Evolutionary conservation across 1,140 invertebrate genomes (phyloP).

Genomic region (Tribolium madens): DNA sequence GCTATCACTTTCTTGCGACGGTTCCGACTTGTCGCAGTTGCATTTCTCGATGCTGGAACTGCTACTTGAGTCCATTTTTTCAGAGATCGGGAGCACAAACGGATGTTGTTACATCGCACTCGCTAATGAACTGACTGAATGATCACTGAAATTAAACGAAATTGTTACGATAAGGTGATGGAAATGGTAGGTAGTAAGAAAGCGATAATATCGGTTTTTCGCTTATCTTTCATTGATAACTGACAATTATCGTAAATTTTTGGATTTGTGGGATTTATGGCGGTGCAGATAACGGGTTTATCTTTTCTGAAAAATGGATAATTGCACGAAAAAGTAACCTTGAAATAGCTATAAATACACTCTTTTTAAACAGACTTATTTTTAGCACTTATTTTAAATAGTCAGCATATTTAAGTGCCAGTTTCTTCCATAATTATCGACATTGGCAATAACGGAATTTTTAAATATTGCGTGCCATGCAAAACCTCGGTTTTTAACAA

Average conservation of each 20-base stretch:
- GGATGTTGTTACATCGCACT: neutral
- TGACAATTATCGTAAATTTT: neutral
- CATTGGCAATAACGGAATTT: neutral
- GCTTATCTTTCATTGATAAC: constrained; percentile 22
- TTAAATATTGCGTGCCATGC: neutral
- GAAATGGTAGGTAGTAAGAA: neutral
- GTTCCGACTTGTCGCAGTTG: constrained; percentile 56
- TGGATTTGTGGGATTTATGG: constrained; percentile 5
- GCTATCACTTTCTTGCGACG: constrained; percentile 54
- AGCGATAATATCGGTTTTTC: neutral
- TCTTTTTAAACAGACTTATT: neutral
- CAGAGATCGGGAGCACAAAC: constrained; percentile 3
- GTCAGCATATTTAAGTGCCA: neutral
- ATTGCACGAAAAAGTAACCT: neutral
- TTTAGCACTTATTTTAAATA: neutral
- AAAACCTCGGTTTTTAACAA: too few species aligned
- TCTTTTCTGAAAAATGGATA: neutral
- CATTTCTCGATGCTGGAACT: constrained; percentile 55
- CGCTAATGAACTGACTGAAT: neutral
- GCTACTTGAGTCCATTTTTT: constrained; percentile 33
- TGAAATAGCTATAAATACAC: neutral
- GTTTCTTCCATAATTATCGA: neutral
- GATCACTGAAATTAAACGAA: neutral
- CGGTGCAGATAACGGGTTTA: neutral
- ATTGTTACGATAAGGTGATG: neutral